Base-by-base conservation (phyloP, 2,113 vertebrate genomes). In the Scophthalmus maximus region DNA sequence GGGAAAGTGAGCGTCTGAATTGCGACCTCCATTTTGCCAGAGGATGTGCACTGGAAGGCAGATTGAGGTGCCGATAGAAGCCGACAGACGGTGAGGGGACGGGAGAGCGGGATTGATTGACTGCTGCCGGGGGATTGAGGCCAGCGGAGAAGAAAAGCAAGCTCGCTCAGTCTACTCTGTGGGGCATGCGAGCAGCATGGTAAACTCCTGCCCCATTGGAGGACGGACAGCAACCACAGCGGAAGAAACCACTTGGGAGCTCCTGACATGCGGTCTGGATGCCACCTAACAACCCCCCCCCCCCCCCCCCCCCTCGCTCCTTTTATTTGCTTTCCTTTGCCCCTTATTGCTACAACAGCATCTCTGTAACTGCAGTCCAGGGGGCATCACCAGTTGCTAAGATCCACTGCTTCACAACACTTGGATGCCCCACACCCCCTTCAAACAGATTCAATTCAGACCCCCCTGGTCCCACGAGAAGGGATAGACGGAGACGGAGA, bases 11-110 rank as follows among this genome's bases (percentile, higher is more conserved):
- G 85, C 77, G 89, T 27, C 69, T 91, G 90, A 92, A 90, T 92
- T 76, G 77, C 63, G 68, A 82, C 85, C 88, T 84, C 83, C 87
- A 70, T 87, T 88, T 87, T 88, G 80, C 72, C 58, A 85, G 89
- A 94, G 90, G 94, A 93, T 90, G 93, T 81, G 89, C 87, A 82
- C 92, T 86, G 91, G 73, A 73, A 81, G 76, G 89, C 57, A 84
- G 93, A 94, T 92, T 79, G 75, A 85, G 84, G 75, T 73, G 76
- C 68, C 64, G 56, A 83, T 65, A 68, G 52, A 88, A 76, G 88
- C 78, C 36, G 90, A 86, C 75, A 73, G 56, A 55, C 72, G 82
- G 82, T 85, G 78, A 80, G 73, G 60, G 80, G 89, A 84, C 26
- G 42, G 79, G 69, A 46, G 87, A 85, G 80, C 20, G 20, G 22